Conservation (phyloP, 2,888 invertebrate species). For the Apamea epomidion region DNA sequence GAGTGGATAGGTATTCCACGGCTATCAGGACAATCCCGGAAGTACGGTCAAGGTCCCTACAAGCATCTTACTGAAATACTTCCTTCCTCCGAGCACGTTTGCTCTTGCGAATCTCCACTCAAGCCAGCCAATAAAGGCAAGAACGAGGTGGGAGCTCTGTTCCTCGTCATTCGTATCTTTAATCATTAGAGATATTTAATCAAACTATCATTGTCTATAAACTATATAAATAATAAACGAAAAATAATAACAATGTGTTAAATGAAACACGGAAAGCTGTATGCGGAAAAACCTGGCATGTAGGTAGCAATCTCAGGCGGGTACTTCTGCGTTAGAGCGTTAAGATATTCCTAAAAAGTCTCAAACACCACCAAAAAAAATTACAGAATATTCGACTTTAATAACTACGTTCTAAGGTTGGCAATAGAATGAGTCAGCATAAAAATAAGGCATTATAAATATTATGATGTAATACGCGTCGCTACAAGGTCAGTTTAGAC, state of each 20-base stretch:
- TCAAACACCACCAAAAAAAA: conserved; percentile 47
- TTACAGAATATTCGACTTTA: conserved; percentile 51
- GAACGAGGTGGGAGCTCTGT: too few relatives aligned
- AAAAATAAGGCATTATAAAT: conserved; percentile 84
- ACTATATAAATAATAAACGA: conserved; percentile 47
- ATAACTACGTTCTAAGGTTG: neutral
- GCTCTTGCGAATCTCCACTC: too few relatives aligned
- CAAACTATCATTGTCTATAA: conserved; percentile 4
- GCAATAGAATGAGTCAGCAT: conserved; percentile 44
- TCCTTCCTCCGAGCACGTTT: too few relatives aligned
- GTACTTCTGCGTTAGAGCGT: conserved; percentile 78
- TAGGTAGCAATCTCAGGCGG: conserved; percentile 81
- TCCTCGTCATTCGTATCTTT: too few relatives aligned
- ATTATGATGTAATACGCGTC: conserved; percentile 88
- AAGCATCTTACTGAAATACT: too few relatives aligned
- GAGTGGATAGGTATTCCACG: too few relatives aligned
- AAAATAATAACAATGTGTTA: conserved; percentile 70
- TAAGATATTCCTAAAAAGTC: conserved; percentile 65
- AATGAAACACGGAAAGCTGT: conserved; percentile 83
- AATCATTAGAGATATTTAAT: neutral
- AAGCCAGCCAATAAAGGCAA: too few relatives aligned
- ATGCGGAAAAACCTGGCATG: conserved; percentile 87
- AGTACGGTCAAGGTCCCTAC: too few relatives aligned
- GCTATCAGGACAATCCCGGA: too few relatives aligned
- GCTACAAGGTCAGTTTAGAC: conserved; percentile 89